Base-by-base conservation (phyloP, 2,113 vertebrate genomes). In the Heterochromis multidens region DNA sequence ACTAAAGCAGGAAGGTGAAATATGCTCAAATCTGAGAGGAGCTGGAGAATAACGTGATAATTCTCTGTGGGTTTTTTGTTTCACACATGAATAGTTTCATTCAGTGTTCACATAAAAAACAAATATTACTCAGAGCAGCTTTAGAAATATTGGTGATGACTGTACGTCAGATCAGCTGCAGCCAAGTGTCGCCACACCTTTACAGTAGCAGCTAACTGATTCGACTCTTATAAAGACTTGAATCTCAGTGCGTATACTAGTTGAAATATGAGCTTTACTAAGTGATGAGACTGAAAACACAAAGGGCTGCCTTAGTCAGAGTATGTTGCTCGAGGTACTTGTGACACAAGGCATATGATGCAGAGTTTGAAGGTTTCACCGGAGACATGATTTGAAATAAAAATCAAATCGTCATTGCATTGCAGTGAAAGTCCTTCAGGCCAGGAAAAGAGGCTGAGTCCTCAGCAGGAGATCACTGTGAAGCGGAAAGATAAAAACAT, bases 401-500 rank as follows among this genome's bases (percentile, higher is more conserved):
- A 59, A 74, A 74, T 52, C 70, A 54, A 11, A 52, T 74, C 54
- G 56, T 27, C 76, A 78, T 59, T 59, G 70, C 46, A 74, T 54
- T 31, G 46, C 70, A 74, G 46, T 31, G 46, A 52, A 54, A 74
- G 70, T 76, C 76, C 72, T 67, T 72, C 27, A 80, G 80, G 82
- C 37, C 78, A 33, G 23, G 57, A 65, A 60, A 31, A 79, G 25
- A 79, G 14, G 76, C 56, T 74, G 23, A 83, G 13, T 84, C 59
- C 77, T 79, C 60, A 88, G 58, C 85, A 61, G 74, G 8, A 21
- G 9, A 83, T 77, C 11, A 4, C 76, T 82, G 49, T 77, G 81
- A 88, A 81, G 82, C 83, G 25, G 31, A 23, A 54, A 84, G 85
- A 89, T 79, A 65, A 89, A 74, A 88, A 85, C 77, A 61, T 4